These are phyloP conservation scores for Halcyon senegalensis DNA, from an alignment of 2,113 vertebrate species.

Conservation along the genomic window DNA sequence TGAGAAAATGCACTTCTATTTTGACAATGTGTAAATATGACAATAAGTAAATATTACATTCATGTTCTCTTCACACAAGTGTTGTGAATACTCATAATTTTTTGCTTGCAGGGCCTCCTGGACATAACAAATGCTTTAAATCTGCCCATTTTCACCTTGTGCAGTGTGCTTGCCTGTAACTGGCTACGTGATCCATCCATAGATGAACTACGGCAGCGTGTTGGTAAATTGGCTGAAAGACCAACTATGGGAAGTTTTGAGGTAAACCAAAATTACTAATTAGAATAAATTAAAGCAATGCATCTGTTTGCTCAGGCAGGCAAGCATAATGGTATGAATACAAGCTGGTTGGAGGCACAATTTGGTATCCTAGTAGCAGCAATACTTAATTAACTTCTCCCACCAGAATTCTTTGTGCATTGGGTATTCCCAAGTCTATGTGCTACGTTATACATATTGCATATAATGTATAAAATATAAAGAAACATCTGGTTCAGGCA, in stretches of 20 bases:
- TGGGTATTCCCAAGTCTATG: background rate
- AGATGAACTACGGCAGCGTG: background rate
- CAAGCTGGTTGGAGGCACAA: background rate
- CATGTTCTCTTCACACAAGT: background rate
- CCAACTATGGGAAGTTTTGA: background rate
- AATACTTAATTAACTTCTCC: constrained; percentile 1
- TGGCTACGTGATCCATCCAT: background rate
- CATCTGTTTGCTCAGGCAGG: background rate
- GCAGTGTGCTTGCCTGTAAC: background rate
- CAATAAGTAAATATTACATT: background rate
- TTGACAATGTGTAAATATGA: background rate
- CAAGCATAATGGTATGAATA: background rate
- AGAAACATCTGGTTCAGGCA: background rate
- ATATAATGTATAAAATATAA: background rate
- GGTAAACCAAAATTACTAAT: background rate
- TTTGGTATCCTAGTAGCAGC: background rate
- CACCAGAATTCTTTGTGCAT: background rate
- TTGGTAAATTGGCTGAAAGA: background rate
- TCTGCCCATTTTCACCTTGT: background rate
- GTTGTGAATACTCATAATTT: background rate
- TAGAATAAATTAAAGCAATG: background rate
- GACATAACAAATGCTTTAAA: background rate
- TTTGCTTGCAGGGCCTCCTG: background rate
- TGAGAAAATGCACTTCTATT: background rate
- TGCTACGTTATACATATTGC: background rate